A percentile compares a stretch with the other conserved stretches of the same genome.
Evolutionary conservation across 2,797 vertebrate species (phyloP).

Genomic region (Pseudocheirus occidentalis): DNA sequence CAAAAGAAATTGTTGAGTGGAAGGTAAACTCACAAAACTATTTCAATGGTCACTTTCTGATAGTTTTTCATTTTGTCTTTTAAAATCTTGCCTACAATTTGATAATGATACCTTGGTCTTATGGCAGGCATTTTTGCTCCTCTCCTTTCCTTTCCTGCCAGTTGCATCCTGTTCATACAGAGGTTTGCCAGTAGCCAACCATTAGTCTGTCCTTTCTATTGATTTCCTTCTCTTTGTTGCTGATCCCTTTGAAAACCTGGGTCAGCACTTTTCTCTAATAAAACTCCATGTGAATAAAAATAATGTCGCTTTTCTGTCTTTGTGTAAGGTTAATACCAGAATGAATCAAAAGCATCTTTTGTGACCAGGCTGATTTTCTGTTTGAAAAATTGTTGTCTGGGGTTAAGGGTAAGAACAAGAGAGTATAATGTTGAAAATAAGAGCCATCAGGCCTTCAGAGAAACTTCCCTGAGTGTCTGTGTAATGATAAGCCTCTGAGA

Average conservation of each 20-base stretch:
- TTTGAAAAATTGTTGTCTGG: conserved; percentile 5
- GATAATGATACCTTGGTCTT: neutral
- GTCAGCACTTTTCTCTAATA: conserved; percentile 40
- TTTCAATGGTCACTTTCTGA: neutral
- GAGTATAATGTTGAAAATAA: neutral
- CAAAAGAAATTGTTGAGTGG: neutral
- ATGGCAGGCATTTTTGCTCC: neutral
- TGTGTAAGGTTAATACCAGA: conserved; percentile 25
- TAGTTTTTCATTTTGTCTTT: conserved; percentile 15
- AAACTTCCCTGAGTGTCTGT: neutral
- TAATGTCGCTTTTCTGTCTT: conserved; percentile 15
- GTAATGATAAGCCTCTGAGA: neutral
- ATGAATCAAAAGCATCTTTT: conserved; percentile 31
- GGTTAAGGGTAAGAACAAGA: neutral
- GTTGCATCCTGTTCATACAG: neutral
- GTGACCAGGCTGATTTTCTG: conserved; percentile 3
- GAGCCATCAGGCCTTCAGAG: neutral
- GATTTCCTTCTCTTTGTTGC: conserved; percentile 46
- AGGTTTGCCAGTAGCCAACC: conserved; percentile 21
- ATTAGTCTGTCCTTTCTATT: conserved; percentile 55
- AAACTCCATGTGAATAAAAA: conserved; percentile 47
- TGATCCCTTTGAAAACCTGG: conserved; percentile 58
- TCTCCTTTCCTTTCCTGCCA: neutral
- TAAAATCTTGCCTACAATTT: conserved; percentile 5
- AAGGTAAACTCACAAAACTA: neutral